These are phyloP conservation scores for Brachyalestes nurse DNA, from an alignment of 2,797 vertebrate genomes.

Conservation along the genomic window DNA sequence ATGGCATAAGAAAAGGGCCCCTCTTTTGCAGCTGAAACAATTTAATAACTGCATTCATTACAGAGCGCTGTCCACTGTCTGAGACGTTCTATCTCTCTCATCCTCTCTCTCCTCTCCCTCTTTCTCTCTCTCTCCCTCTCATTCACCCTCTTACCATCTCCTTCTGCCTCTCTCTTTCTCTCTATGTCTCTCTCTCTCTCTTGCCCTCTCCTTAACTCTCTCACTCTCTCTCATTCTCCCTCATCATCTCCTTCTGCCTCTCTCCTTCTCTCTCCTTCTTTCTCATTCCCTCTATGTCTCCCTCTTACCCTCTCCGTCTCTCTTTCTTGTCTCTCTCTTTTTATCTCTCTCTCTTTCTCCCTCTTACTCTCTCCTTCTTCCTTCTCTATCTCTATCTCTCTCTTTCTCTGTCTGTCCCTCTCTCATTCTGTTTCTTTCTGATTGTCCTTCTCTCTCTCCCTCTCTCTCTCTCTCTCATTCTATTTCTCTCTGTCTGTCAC, in stretches of 20 bases:
- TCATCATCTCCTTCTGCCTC: background rate
- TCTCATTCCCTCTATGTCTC: background rate
- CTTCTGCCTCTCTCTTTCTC: background rate
- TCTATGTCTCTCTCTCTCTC: no score
- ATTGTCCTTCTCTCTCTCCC: no score
- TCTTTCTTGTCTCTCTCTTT: conserved; percentile 2
- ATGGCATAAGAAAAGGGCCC: conserved; percentile 94
- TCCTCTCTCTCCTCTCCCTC: background rate
- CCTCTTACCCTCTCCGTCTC: background rate
- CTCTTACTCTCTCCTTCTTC: background rate
- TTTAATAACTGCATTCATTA: conserved; percentile 99
- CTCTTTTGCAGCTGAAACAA: conserved; percentile 98
- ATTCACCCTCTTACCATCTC: background rate
- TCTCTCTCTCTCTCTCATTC: no score
- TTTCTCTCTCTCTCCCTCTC: background rate
- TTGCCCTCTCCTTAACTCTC: background rate
- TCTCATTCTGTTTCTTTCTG: no score
- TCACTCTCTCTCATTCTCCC: conserved; percentile 1
- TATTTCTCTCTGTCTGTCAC: no score
- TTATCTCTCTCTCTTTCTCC: background rate
- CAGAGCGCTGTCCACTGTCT: conserved; percentile 86
- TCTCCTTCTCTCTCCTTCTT: background rate
- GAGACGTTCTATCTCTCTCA: conserved; percentile 73
- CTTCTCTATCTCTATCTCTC: conserved; percentile 44
- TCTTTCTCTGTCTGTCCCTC: no score